phyloP scores from a whole-genome alignment of 2,888 invertebrate genomes.

The Metallyticus violacea region DNA sequence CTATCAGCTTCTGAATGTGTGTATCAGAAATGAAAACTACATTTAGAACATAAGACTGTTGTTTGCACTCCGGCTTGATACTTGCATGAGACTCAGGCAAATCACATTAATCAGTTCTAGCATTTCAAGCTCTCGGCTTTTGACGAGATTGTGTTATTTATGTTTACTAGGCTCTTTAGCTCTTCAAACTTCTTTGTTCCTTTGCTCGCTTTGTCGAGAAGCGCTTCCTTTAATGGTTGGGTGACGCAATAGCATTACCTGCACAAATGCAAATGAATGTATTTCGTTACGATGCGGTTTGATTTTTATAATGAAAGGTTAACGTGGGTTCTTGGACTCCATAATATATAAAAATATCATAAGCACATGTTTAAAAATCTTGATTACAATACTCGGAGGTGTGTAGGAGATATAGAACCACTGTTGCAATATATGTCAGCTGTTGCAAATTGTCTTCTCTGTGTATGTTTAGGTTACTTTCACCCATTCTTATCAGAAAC shows the following conservation, averaged over 20 bases:
- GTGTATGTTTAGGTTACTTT: not conserved
- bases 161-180: not conserved
- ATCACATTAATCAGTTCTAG: not conserved
- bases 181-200: too few relatives aligned
- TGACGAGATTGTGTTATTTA: not conserved
- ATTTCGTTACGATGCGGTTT: not conserved
- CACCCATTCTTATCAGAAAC: not conserved
- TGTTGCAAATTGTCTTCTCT: not conserved
- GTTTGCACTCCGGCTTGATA: not conserved
- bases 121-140: not conserved
- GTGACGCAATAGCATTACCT: slow-evolving; percentile 12
- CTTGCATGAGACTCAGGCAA: too few relatives aligned
- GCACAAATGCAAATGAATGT: slow-evolving; percentile 17
- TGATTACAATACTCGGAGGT: not conserved
- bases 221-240: not conserved
- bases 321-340: not conserved
- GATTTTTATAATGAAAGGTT: slow-evolving; percentile 6
- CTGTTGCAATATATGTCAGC: not conserved
- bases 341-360: slow-evolving; percentile 4
- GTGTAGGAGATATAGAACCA: not conserved
- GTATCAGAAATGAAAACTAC: too few relatives aligned
- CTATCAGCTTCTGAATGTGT: too few relatives aligned
- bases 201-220: too few relatives aligned
- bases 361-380: not conserved
- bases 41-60: not conserved